Evolutionary conservation across 2,797 vertebrate species (phyloP), one percentile per base, ranked within the genome.

Genomic region (Selene dorsalis): DNA sequence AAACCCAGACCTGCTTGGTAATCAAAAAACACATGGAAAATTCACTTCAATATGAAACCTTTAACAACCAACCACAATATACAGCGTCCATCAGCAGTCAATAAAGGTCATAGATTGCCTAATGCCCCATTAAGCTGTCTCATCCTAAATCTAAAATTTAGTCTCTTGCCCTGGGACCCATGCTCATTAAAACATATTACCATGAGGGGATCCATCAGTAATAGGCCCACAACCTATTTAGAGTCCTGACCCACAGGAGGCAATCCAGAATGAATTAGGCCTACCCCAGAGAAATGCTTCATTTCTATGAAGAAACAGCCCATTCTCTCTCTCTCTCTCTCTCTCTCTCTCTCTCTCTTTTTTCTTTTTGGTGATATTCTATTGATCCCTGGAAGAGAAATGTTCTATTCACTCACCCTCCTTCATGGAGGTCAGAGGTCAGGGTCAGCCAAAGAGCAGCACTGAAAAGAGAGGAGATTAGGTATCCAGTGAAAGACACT

Each of bases 211-310:
- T 84, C 83, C 70, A 57, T 70, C 79, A 71, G 67, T 91, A 90
- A 92, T 89, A 72, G 85, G 73, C 80, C 86, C 77, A 38, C 80
- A 90, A 84, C 85, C 88, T 82, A 87, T 85, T 89, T 87, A 79
- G 77, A 87, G 53, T 75, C 69, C 64, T 77, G 82, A 90, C 77
- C 85, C 84, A 84, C 67, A 68, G 69, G 77, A 80, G 63, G 48
- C 48, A 58, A 82, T 82, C 76, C 48, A 58, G 16, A 78, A 72
- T 30, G 77, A 79, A 89, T 90, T 88, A n/a, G n/a, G n/a, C n/a
- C n/a, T n/a, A 87, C 85, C 81, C 89, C 14, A 1, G 84, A 86
- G 85, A 82, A 87, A 87, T 35, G 69, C 52, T 81, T 84, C 22
- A 77, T 87, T 85, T 85, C 64, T 75, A 82, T 41, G 53, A 84